Percentiles rank a stretch among this genome's conserved stretches.
phyloP scores from a whole-genome alignment of 2,113 vertebrate genomes.

The Menidia beryllina region DNA sequence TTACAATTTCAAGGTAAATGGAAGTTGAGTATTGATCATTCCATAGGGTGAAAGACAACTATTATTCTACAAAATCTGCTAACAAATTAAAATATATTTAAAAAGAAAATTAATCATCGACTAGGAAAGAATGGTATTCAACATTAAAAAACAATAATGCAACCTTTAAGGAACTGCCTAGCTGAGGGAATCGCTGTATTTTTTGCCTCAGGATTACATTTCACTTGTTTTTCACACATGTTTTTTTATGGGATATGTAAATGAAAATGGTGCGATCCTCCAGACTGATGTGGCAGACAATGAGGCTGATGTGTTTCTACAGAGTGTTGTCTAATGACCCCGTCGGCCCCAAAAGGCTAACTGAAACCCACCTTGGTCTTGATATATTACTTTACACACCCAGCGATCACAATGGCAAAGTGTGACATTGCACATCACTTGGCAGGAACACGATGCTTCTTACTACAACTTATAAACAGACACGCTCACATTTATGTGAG shows the following conservation, averaged over 20 bases:
- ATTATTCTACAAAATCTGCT: conserved; percentile 27
- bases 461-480: conserved; percentile 14
- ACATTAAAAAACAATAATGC: conserved; percentile 19
- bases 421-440: conserved; percentile 32
- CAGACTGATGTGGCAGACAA: neutral
- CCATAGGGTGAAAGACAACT: conserved; percentile 14
- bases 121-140: conserved; percentile 23
- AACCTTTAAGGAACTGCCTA: neutral
- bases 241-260: neutral
- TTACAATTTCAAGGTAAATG: conserved; percentile 66
- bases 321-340: conserved; percentile 10
- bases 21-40: conserved; percentile 70
- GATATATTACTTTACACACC: conserved; percentile 6
- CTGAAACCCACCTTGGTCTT: conserved; percentile 10
- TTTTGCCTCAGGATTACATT: neutral
- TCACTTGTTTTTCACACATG: conserved; percentile 8
- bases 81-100: conserved; percentile 10
- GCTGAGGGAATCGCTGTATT: neutral
- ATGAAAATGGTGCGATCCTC: neutral
- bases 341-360: conserved; percentile 6
- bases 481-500: conserved; percentile 37
- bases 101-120: conserved; percentile 13
- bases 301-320: neutral
- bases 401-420: conserved; percentile 5
- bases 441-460: conserved; percentile 28